Evolutionary conservation across 2,797 vertebrate genomes (phyloP), one percentile per base, ranked within the genome.

Genomic region (Champsocephalus esox): DNA sequence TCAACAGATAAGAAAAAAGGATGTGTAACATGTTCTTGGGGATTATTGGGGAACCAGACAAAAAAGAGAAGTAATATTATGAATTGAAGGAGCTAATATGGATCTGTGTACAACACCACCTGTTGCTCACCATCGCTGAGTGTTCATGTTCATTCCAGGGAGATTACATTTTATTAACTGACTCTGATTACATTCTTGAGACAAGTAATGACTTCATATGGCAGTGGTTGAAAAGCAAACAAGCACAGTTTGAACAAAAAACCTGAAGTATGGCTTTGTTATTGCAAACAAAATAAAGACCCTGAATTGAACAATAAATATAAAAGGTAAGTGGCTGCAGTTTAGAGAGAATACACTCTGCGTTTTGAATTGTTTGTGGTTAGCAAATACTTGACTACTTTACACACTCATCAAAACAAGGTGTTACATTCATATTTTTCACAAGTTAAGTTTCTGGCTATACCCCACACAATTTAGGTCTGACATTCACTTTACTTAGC

Each of bases 1-100:
- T 74, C 44, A 1, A 12, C 46, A 79, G 88, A 91, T 90, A 89
- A 83, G 71, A 71, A 81, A 28, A 76, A 70, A 11, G 48, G 55
- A 71, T 79, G 74, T 78, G 67, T 62, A 73, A 76, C 60, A 76
- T 61, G 76, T 50, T 75, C 66, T 65, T 46, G 80, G 74, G 57
- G 60, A 66, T 72, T 63, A 60, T 32, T 81, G 38, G 16, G 16
- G 44, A 52, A 43, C 21, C 54, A 55, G 49, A 24, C 82, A 57
- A 81, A 64, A 55, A 86, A 66, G 34, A 52, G 84, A 66, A 24
- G 34, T 54, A 32, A 43, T 72, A 13, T 75, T 77, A 55, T 77
- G 19, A 74, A 81, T 57, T 28, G 66, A 38, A 56, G 24, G 76
- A 58, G 44, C 17, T 11, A 38, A 12, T 49, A 52, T 74, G 19